Evolutionary conservation across 2,113 vertebrate species (phyloP), one percentile per base, ranked within the genome.

Genomic region (Brachyhypopomus occidentalis): DNA sequence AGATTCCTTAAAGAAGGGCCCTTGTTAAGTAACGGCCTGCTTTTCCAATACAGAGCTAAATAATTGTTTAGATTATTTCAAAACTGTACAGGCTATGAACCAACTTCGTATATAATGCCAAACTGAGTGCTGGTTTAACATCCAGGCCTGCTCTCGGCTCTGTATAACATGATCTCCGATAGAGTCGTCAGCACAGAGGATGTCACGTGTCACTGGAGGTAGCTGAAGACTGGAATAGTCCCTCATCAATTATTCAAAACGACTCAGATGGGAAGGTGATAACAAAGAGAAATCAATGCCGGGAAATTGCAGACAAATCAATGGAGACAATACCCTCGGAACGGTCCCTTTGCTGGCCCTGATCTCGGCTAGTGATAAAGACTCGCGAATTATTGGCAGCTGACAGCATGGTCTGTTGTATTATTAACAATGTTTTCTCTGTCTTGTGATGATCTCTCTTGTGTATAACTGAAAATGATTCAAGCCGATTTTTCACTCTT

Each of bases 351-450:
- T 67, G 71, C 76, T 55, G 25, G 34, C 71, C 77, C 73, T 81
- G 25, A 84, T 88, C 84, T 75, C 62, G 62, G 81, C 81, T 79
- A 36, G 87, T 86, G 86, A 89, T 88, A 92, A 90, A 84, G 69
- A 84, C 89, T 86, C 19, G 85, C 19, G 17, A 73, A 56, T 85
- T 86, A 88, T 85, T 88, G 84, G 83, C 84, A 78, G 83, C 89
- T 88, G 81, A 87, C 80, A 79, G 55, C 67, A 80, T 78, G 77
- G 79, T 70, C 69, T 82, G 84, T 87, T 90, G 72, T 90, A 92
- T 91, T 90, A 91, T 92, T 92, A 79, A 82, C 27, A 75, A 9
- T 17, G 45, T 78, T 38, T 75, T 81, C 66, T 72, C 64, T 79
- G 66, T 78, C 71, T 62, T 60, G 45, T 69, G 55, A 74, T 82